A percentile compares a stretch with the other conserved stretches of the same genome.
These are phyloP conservation scores for Cataglyphis albicans DNA, from an alignment of 2,888 invertebrate species.

Conservation along the genomic window DNA sequence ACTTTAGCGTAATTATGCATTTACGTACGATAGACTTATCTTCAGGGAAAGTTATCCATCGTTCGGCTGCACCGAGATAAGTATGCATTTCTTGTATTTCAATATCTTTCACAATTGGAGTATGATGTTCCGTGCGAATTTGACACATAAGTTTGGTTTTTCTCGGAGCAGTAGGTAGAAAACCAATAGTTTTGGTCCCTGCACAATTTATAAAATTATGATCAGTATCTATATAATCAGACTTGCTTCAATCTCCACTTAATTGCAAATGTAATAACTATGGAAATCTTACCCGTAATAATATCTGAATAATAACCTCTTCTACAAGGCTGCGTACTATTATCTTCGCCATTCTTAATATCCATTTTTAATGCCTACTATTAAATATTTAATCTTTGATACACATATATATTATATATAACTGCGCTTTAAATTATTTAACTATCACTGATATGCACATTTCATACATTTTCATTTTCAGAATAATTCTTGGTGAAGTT, in stretches of 20 bases:
- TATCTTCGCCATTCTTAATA: not conserved
- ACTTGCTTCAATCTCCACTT: not conserved
- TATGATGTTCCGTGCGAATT: constrained; percentile 88
- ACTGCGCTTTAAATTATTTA: not conserved
- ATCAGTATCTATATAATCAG: constrained; percentile 47
- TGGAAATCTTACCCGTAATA: constrained; percentile 87
- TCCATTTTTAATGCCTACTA: constrained; percentile 2
- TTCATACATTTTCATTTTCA: not conserved
- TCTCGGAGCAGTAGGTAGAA: constrained; percentile 66
- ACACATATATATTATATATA: not conserved
- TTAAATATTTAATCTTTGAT: not conserved
- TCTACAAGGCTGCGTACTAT: constrained; percentile 71
- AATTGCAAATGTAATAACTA: constrained; percentile 79
- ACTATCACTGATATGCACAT: not conserved
- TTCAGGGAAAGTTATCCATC: constrained; percentile 89
- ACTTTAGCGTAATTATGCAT: not conserved
- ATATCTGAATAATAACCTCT: constrained; percentile 89
- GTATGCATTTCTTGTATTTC: constrained; percentile 85
- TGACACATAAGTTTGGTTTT: constrained; percentile 86
- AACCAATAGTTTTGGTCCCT: constrained; percentile 53
- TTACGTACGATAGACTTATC: constrained; percentile 88
- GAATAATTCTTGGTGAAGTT: not conserved
- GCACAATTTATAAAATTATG: constrained; percentile 84
- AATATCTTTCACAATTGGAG: constrained; percentile 86
- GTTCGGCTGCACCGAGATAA: constrained; percentile 88